Evolutionary conservation across 2,113 vertebrate species (phyloP), one percentile per base, ranked within the genome.

Genomic region (Maccullochella peelii): DNA sequence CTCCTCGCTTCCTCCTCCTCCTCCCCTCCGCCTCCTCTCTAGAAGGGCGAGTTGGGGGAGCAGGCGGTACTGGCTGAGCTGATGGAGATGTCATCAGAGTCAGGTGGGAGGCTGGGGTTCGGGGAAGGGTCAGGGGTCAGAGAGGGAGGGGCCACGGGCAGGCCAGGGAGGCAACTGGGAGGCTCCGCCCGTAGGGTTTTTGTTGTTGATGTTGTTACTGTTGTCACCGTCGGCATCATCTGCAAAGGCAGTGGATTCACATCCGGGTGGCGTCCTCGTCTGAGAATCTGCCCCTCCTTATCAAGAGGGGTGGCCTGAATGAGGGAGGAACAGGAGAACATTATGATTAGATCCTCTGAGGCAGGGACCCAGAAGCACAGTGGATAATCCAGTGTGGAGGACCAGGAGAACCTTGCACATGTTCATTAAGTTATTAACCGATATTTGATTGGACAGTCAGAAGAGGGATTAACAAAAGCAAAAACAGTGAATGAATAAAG

Each of bases 241-340:
- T 65, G 79, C 80, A 74, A 68, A 55, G 2, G 76, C 73, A 62
- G 80, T 0, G 80, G 91, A 85, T 94, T 99, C 96, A 99, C 98
- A 99, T 99, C 96, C 98, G 96, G 95, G 98, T 99, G 92, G 97
- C 98, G 92, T 99, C 98, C 97, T 99, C 97, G 96, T 99, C 98
- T 91, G 98, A 99, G 97, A 99, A 99, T 94, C 98, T 97, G 96
- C 98, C 98, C 97, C 98, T 98, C 97, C 97, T 99, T 99, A 99
- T 99, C 98, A 99, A 99, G 97, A 99, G 97, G 93, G 98, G 98
- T 97, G 98, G 97, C 97, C 98, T 99, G 82, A 33, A 36, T 2
- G 71, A 44, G 68, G 15, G 15, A 61, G 69, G 30, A 27, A 44
- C 30, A 30, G 44, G 47, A 73, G 54, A 76, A 42, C 8, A 6